Percentiles rank a stretch among this genome's conserved stretches.
These are phyloP conservation scores for Eueremaeus valkanovi DNA, from an alignment of 2,888 invertebrate genomes.

Conservation along the genomic window DNA sequence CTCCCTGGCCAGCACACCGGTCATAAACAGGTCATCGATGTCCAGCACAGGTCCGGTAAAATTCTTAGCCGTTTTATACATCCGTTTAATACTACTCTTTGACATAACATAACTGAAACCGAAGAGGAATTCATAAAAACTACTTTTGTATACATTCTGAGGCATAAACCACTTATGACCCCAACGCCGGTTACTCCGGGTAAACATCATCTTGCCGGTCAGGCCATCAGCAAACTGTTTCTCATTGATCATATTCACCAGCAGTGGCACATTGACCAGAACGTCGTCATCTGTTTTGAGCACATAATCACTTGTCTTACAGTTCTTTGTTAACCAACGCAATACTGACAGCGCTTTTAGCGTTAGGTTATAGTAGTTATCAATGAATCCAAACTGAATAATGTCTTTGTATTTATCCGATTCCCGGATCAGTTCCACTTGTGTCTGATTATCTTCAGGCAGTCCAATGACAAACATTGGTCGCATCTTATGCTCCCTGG, in stretches of 20 bases:
- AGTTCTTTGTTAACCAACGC: slow-evolving; percentile 38
- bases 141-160: neutral
- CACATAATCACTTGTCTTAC: slow-evolving; percentile 34
- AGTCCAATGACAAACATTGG: slow-evolving; percentile 40
- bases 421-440: slow-evolving; percentile 28
- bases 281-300: slow-evolving; percentile 44
- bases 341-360: slow-evolving; percentile 39
- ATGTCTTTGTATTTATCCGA: slow-evolving; percentile 38
- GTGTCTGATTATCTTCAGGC: slow-evolving; percentile 7
- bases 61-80: slow-evolving; percentile 19
- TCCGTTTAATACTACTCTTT: slow-evolving; percentile 13
- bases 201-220: slow-evolving; percentile 29
- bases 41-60: slow-evolving; percentile 34
- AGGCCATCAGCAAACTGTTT: slow-evolving; percentile 23
- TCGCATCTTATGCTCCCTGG: slow-evolving; percentile 15
- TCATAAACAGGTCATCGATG: slow-evolving; percentile 40
- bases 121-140: slow-evolving; percentile 29
- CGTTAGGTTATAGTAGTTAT: slow-evolving; percentile 41
- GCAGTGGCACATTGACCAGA: slow-evolving; percentile 38
- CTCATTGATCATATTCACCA: slow-evolving; percentile 21
- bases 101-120: slow-evolving; percentile 38
- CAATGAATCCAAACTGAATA: slow-evolving; percentile 40
- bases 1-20: slow-evolving; percentile 35
- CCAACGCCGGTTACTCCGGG: slow-evolving; percentile 21
- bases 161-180: slow-evolving; percentile 41